Base-by-base conservation (phyloP, 2,797 vertebrate species). In the Typhlichthys subterraneus region DNA sequence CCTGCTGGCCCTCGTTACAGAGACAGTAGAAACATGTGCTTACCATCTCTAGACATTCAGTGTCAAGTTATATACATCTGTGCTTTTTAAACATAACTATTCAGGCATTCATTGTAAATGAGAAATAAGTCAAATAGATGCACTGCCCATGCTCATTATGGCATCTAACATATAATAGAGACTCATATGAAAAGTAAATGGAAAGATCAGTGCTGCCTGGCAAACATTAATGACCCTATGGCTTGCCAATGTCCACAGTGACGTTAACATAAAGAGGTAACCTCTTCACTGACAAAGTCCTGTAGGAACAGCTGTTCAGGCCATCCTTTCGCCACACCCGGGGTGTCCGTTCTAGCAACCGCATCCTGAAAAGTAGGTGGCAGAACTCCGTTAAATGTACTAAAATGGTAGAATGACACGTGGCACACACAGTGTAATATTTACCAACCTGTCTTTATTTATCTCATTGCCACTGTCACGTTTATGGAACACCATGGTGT, bases 401-500 rank as follows among this genome's bases (percentile, higher is more conserved):
- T 15, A 12, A 31, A 23, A 8, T 23, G 38, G 38, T 45, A 47
- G 12, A 13, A 62, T 3, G 46, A 61, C 12, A 2, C 13, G 3
- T 10, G 23, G 31, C 10, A 19, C 14, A 51, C 9, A 4, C 9
- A 12, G 6, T 11, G 9, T 11, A 29, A 12, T 48, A 7, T 52
- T 11, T 5, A 83, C 94, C 87, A 19, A 98, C 98, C 98, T 92
- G 75, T 93, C 88, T 67, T 65, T 64, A 51, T 99, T 99, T 54
- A 94, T 90, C 74, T 96, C 93, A 0, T 99, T 99, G 53, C 98
- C 98, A 0, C 64, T 83, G 89, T 99, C 98, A 56, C 97, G 88
- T 19, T 94, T 94, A 72, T 99, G 98, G 75, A 98, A 98, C 81
- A 98, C 94, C 98, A 99, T 99, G 0, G 96, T 99, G 17, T 99